phyloP scores from a whole-genome alignment of 1,140 invertebrate genomes.

The Aphidius gifuensis region DNA sequence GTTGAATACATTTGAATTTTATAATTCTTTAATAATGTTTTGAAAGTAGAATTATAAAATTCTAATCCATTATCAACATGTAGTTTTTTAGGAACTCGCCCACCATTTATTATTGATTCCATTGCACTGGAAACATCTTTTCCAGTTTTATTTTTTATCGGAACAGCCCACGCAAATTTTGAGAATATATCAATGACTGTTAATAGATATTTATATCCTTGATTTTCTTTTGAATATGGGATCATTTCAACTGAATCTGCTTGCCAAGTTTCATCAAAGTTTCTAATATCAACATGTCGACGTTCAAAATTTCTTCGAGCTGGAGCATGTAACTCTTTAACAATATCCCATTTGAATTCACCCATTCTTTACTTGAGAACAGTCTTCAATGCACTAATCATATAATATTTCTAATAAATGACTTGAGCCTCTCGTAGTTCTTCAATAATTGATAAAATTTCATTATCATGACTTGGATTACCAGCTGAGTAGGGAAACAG shows the following conservation, averaged over 20 bases:
- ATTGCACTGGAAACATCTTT: constrained; percentile 18
- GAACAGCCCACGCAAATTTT: constrained; percentile 23
- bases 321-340: background rate
- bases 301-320: background rate
- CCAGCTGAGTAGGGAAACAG: too few species aligned
- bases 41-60: constrained; percentile 15
- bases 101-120: constrained; percentile 4
- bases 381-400: too few species aligned
- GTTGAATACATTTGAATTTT: constrained; percentile 20
- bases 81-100: constrained; percentile 17
- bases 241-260: constrained; percentile 11
- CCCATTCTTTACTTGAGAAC: too few species aligned
- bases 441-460: too few species aligned
- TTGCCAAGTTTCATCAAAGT: constrained; percentile 2
- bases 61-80: constrained; percentile 19
- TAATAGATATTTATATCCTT: constrained; percentile 23
- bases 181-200: constrained; percentile 25
- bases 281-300: constrained; percentile 9
- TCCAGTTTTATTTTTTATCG: constrained; percentile 19
- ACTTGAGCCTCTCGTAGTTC: too few species aligned
- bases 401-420: too few species aligned
- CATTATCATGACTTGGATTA: too few species aligned
- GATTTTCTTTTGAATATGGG: constrained; percentile 4
- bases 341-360: too few species aligned
- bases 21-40: background rate